Percentiles rank a stretch among this genome's conserved stretches.
These are phyloP conservation scores for Halichoeres trimaculatus DNA, from an alignment of 2,113 vertebrate species.

Conservation along the genomic window DNA sequence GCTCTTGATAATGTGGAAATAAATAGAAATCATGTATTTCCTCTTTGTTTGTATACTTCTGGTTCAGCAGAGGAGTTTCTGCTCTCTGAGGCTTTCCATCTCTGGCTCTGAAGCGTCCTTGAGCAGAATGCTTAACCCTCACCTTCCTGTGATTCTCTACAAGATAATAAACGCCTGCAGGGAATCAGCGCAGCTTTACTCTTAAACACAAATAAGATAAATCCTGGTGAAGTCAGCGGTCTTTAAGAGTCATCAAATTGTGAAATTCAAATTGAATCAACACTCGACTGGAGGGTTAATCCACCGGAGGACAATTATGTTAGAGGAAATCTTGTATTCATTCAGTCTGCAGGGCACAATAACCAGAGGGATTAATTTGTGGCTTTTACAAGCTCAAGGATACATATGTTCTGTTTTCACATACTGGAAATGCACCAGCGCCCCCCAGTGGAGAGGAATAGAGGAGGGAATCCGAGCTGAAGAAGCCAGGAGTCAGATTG, in stretches of 20 bases:
- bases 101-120: conserved; percentile 14
- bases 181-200: not conserved
- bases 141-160: not conserved
- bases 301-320: conserved; percentile 27
- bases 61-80: too few species aligned
- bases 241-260: conserved; percentile 21
- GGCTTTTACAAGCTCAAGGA: conserved; percentile 16
- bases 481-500: not conserved
- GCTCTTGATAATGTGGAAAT: too few species aligned
- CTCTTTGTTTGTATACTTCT: not conserved
- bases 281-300: conserved; percentile 9
- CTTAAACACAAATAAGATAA: conserved; percentile 4
- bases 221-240: conserved; percentile 14
- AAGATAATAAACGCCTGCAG: not conserved
- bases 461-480: not conserved
- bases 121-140: not conserved
- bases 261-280: conserved; percentile 34
- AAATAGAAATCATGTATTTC: too few species aligned
- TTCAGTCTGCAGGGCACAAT: conserved; percentile 24
- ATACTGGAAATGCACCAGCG: conserved; percentile 45
- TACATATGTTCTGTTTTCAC: not conserved
- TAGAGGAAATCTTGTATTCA: conserved; percentile 39
- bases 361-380: conserved; percentile 46
- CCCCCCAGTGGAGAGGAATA: conserved; percentile 65
- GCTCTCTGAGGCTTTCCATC: not conserved